A percentile compares a stretch with the other conserved stretches of the same genome.
Evolutionary conservation across 2,113 vertebrate species (phyloP).

Genomic region (Tor tambroides): DNA sequence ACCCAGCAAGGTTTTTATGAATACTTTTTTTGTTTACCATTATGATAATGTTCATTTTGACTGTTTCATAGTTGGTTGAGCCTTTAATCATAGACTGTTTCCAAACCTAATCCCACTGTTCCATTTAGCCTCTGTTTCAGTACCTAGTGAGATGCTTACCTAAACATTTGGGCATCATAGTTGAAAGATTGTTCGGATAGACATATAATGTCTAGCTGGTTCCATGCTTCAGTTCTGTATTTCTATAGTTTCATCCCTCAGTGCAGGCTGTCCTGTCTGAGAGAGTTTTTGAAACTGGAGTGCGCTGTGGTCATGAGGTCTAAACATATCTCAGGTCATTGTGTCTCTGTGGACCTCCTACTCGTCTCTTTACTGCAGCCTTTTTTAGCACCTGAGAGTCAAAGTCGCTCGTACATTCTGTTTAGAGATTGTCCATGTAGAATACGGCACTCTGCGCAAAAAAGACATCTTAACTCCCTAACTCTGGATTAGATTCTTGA

Average conservation of each 20-base stretch:
- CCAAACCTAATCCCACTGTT: background rate
- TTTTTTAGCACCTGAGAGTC: constrained; percentile 17
- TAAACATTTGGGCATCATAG: background rate
- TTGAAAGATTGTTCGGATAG: background rate
- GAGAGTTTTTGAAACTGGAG: constrained; percentile 3
- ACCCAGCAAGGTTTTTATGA: constrained; percentile 81
- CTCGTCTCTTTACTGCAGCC: background rate
- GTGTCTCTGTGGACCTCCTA: background rate
- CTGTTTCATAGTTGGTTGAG: background rate
- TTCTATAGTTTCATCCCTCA: background rate
- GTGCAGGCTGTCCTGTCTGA: background rate
- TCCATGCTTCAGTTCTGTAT: background rate
- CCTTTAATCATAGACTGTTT: background rate
- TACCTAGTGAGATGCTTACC: background rate
- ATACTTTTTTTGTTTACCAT: background rate
- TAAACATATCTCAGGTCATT: constrained; percentile 39
- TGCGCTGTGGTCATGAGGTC: constrained; percentile 9
- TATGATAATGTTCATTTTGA: background rate
- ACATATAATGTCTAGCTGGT: background rate
- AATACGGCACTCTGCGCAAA: background rate
- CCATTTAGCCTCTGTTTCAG: background rate
- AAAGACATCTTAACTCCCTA: background rate
- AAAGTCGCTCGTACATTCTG: background rate
- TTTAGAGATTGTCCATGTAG: background rate
- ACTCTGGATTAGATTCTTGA: background rate